Base-by-base conservation (phyloP, 2,113 vertebrate species). In the Triplophysa siluroides region DNA sequence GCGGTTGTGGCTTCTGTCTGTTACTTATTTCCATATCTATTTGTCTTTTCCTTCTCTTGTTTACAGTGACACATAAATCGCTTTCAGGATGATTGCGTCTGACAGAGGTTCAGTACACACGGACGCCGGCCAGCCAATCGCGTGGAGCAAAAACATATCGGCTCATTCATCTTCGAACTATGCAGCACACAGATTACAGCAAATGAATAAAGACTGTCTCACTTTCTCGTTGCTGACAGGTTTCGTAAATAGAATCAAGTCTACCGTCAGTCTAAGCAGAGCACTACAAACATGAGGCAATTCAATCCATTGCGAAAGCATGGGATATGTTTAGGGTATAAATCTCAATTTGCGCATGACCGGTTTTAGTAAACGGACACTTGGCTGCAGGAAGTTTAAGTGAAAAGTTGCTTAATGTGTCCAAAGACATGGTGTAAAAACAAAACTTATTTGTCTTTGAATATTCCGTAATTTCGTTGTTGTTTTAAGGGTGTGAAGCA, bases 21-120 rank as follows among this genome's bases (percentile, higher is more conserved):
- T 86, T 90, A 81, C 63, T 84, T 45, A 86, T 87, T 87, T 86
- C 74, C 68, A 67, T 83, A 67, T 76, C 21, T 54, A n/a, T 79
- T 84, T 66, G 80, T 43, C 62, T 85, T 80, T 45, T 11, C 45
- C 74, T 61, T 75, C 7, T 76, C 81, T 80, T 26, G 78, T 85
- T 87, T 71, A 78, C 56, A 64, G 67, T 75, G 77, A 76, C 83
- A 69, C 83, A 83, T 29, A 69, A 66, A 78, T 21, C 64, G 63
- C 61, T 81, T 86, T 87, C 81, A 86, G 72, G 81, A 80, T 89
- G 86, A 90, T 91, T 86, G 81, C 70, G 87, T 85, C 84, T 60
- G 90, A 90, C 83, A 76, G 81, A 82, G 81, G 84, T 79, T 43
- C 81, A 71, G 81, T 84, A 75, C 78, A 86, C 80, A 79, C 77